A percentile compares a stretch with the other conserved stretches of the same genome.
phyloP scores from a whole-genome alignment of 2,113 vertebrate genomes.

The Semnornis frantzii region DNA sequence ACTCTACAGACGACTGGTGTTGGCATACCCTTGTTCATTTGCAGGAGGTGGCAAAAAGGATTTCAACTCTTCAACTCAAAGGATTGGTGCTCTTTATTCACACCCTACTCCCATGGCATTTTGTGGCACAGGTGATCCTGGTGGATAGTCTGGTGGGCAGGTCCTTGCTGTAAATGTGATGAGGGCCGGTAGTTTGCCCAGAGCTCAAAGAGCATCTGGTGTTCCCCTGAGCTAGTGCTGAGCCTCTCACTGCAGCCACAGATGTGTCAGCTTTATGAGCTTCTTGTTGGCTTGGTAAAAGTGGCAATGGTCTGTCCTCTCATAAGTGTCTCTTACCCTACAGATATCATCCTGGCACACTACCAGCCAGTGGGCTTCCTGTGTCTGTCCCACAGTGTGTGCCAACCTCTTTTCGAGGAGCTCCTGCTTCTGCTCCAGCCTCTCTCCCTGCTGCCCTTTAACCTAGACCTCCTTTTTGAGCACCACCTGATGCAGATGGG shows the following conservation, averaged over 20 bases:
- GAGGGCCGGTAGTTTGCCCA: background rate
- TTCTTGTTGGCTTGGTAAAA: background rate
- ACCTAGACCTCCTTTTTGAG: constrained; percentile 93
- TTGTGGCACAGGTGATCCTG: background rate
- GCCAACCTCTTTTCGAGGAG: constrained; percentile 89
- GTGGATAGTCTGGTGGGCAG: background rate
- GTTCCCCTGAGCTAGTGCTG: background rate
- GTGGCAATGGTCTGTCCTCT: background rate
- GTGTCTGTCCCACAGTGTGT: constrained; percentile 85
- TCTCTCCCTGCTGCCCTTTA: constrained; percentile 92
- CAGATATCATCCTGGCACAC: constrained; percentile 90
- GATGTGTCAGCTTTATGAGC: background rate
- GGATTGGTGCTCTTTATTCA: background rate
- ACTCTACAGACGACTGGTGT: background rate
- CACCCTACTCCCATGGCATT: background rate
- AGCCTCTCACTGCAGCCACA: background rate
- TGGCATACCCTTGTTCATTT: background rate
- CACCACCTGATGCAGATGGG: constrained; percentile 88
- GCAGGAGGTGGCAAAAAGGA: background rate
- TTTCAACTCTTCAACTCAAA: background rate
- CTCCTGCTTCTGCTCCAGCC: constrained; percentile 94
- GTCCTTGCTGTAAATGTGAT: background rate
- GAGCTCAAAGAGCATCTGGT: background rate
- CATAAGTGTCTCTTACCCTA: background rate
- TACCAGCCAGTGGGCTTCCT: constrained; percentile 93